A percentile compares a stretch with the other conserved stretches of the same genome.
These are phyloP conservation scores for Sebastes trivittatus DNA, from an alignment of 2,797 vertebrate genomes.

Conservation along the genomic window DNA sequence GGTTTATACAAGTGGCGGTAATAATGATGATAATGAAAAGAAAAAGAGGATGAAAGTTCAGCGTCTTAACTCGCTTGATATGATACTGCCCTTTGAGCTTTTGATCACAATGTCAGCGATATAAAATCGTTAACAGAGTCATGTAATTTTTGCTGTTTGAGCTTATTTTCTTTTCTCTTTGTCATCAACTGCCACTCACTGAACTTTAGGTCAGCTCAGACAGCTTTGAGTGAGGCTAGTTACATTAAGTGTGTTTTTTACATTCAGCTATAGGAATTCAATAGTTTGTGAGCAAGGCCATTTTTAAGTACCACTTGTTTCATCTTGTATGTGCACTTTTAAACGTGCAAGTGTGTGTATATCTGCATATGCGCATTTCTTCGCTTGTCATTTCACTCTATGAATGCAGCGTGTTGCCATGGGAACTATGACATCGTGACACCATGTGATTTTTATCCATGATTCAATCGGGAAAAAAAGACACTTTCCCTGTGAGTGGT, in stretches of 20 bases:
- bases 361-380: slow-evolving; percentile 17
- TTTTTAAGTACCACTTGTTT: slow-evolving; percentile 20
- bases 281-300: not conserved
- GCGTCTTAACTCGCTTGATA: not conserved
- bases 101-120: not conserved
- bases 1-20: not conserved
- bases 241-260: not conserved
- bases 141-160: not conserved
- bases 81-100: not conserved
- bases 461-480: slow-evolving; percentile 21
- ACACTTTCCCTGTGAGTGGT: slow-evolving; percentile 41
- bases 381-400: slow-evolving; percentile 41
- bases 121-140: not conserved
- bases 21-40: not conserved
- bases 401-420: slow-evolving; percentile 74
- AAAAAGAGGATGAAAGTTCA: not conserved
- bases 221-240: not conserved
- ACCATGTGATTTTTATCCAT: slow-evolving; percentile 46
- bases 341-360: slow-evolving; percentile 2
- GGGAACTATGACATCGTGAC: slow-evolving; percentile 75
- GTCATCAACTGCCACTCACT: not conserved
- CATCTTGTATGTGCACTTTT: slow-evolving; percentile 21
- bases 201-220: not conserved
- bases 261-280: not conserved
- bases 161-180: not conserved